Conservation (phyloP, 2,888 invertebrate species). For the Hylaea fasciaria region DNA sequence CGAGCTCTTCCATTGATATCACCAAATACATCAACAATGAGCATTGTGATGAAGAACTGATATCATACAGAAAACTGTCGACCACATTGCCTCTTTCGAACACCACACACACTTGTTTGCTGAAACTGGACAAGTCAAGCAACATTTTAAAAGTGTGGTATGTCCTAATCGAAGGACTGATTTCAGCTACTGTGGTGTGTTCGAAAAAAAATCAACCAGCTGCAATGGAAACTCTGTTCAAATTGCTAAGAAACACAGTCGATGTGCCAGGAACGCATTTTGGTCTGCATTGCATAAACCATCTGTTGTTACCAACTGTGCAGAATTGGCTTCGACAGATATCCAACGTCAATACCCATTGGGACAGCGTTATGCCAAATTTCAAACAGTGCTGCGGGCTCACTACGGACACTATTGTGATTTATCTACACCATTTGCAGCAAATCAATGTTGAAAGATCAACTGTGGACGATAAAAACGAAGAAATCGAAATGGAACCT, state of each 20-base stretch:
- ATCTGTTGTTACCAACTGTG: slow-evolving; percentile 94
- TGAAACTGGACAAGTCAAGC: slow-evolving; percentile 90
- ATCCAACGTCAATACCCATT: slow-evolving; percentile 88
- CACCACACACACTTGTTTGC: slow-evolving; percentile 83
- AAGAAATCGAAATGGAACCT: slow-evolving; percentile 75
- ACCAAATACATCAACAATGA: slow-evolving; percentile 88
- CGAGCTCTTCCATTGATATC: slow-evolving; percentile 88
- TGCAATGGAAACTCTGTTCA: slow-evolving; percentile 94
- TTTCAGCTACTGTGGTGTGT: slow-evolving; percentile 92
- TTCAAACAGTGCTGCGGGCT: slow-evolving; percentile 98
- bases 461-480: slow-evolving; percentile 70
- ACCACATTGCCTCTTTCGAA: slow-evolving; percentile 80
- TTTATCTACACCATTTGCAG: slow-evolving; percentile 91
- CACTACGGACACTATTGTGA: slow-evolving; percentile 95
- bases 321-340: slow-evolving; percentile 96
- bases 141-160: slow-evolving; percentile 96
- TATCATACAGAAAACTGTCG: slow-evolving; percentile 86
- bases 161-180: slow-evolving; percentile 93
- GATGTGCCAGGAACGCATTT: slow-evolving; percentile 94
- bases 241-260: slow-evolving; percentile 90
- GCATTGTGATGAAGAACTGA: slow-evolving; percentile 87
- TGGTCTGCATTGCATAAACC: slow-evolving; percentile 96
- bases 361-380: slow-evolving; percentile 92
- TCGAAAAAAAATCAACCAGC: slow-evolving; percentile 95
- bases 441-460: slow-evolving; percentile 81